Base-by-base conservation (phyloP, 2,797 vertebrate species). In the Semaprochilodus insignis region DNA sequence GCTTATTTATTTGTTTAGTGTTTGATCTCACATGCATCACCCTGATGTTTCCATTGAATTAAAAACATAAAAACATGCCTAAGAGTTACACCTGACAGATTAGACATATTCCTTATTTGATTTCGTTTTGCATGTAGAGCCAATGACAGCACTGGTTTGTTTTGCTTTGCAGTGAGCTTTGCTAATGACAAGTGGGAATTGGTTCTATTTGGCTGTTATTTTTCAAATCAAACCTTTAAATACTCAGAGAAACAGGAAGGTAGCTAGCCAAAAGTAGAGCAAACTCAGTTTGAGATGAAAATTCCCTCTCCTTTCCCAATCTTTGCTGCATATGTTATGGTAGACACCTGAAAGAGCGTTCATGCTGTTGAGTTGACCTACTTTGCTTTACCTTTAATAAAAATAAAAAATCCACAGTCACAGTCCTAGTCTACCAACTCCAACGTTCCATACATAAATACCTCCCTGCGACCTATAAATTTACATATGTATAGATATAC, bases 341-440 rank as follows among this genome's bases (percentile, higher is more conserved):
- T 57, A 80, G 65, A 62, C 62, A 85, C 70, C 72, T 81, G 67
- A 80, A 81, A 71, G 71, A n/a, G 13, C 82, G 16, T 81, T 57
- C 82, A 80, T 81, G 80, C 81, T 88, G 81, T 80, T 85, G 40
- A 54, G 21, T 74, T 81, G 85, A 88, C 89, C 88, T 87, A 89
- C 34, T 88, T 91, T 73, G 52, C 21, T 85, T 80, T 52, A 62
- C 52, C 54, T 74, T 81, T 74, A 78, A 81, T 78, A 80, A 63
- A 27, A 34, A n/a, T 6, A 6, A 40, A 40, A 40, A 40, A 40
- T 31, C 31, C 31, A 31, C 31, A 31, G 31, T 10, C 10, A 3
- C 19, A 76, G 17, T 62, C 15, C 23, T 14, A 57, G 59, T 27
- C 78, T 13, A 74, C 31, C 15, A 27, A 74, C 66, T 70, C 16